These are phyloP conservation scores for Turritopsis rubra DNA, from an alignment of 30 jellyfish, hydroid and myxozoan species.

Conservation along the genomic window DNA sequence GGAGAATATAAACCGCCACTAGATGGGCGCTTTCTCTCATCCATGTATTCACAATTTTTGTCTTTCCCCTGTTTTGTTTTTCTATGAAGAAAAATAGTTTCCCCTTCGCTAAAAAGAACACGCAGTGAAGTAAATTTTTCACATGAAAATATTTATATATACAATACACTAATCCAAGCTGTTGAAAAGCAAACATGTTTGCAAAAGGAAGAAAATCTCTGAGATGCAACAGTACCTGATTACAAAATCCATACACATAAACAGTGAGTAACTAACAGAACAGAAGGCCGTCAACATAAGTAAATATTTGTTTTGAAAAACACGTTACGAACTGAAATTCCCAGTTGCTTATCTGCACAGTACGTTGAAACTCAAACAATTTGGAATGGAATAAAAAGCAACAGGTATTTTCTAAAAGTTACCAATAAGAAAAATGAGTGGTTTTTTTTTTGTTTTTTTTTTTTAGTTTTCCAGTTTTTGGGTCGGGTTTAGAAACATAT, in stretches of 20 bases:
- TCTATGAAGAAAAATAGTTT: neutral
- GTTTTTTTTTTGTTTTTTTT: too few relatives aligned
- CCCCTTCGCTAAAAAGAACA: neutral
- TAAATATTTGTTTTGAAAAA: neutral
- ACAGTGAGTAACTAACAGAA: neutral
- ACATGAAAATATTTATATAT: neutral
- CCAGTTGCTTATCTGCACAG: neutral
- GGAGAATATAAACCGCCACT: neutral
- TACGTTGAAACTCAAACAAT: too few relatives aligned
- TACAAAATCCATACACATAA: neutral
- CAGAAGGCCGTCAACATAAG: neutral
- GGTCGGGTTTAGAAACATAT: too few relatives aligned
- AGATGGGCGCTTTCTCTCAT: constrained; percentile 4
- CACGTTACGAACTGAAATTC: neutral
- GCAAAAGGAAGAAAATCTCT: neutral
- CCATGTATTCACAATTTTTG: neutral
- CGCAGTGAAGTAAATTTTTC: neutral
- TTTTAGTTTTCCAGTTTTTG: too few relatives aligned
- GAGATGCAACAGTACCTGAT: neutral
- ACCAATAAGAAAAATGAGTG: too few relatives aligned
- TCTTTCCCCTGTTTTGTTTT: neutral
- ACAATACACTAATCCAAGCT: too few relatives aligned
- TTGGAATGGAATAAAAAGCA: too few relatives aligned
- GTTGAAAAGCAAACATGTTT: neutral
- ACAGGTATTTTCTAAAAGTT: too few relatives aligned